Conservation (phyloP, 1,140 invertebrate species). For the Trichonephila clavipes region DNA sequence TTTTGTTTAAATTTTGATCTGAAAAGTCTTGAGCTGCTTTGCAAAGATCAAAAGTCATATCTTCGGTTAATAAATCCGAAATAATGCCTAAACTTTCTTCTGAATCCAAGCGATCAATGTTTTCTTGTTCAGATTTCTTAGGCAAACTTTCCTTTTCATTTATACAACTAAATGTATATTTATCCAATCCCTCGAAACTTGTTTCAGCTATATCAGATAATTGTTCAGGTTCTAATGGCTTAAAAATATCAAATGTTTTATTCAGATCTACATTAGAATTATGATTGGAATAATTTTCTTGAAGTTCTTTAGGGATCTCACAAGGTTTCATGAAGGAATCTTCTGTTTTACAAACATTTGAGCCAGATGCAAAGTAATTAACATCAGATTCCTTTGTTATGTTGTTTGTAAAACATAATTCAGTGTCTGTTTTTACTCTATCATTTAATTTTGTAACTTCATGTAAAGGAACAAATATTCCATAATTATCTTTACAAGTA, state of each 20-base stretch:
- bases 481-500: no score
- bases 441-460: no score
- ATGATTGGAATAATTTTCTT: not conserved
- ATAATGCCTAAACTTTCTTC: not conserved
- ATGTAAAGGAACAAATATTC: no score
- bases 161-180: not conserved
- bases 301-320: not conserved
- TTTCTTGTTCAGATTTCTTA: not conserved
- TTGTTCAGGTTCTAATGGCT: not conserved
- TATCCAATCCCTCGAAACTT: not conserved
- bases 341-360: not conserved
- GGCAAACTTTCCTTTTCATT: not conserved
- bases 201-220: not conserved
- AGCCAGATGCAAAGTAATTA: no score
- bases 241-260: not conserved
- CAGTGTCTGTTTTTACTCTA: no score
- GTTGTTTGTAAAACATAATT: no score
- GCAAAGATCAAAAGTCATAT: not conserved
- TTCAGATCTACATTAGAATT: not conserved
- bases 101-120: not conserved
- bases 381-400: no score
- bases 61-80: not conserved
- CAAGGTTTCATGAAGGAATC: not conserved
- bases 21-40: not conserved
- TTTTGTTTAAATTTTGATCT: not conserved